Conservation (phyloP, 2,797 vertebrate genomes). For the Gambelia wislizenii region DNA sequence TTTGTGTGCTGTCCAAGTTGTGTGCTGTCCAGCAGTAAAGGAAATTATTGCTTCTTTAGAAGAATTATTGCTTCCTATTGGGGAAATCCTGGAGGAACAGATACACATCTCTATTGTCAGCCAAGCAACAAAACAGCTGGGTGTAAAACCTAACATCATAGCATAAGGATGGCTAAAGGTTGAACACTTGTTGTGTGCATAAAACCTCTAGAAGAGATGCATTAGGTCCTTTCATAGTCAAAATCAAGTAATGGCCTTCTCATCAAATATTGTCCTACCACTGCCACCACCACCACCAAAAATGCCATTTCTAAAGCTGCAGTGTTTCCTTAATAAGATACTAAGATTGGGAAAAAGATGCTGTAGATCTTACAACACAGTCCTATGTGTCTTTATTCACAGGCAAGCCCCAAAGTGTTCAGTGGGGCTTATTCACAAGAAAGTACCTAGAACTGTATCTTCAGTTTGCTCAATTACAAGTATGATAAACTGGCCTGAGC, state of each 20-base stretch:
- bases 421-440: not conserved
- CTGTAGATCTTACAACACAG: not conserved
- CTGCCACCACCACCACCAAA: no score
- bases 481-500: no score
- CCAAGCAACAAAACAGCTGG: slow-evolving; percentile 36
- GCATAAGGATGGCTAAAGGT: not conserved
- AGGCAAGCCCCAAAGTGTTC: not conserved
- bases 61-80: slow-evolving; percentile 37
- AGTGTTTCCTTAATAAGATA: not conserved
- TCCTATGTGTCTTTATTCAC: not conserved
- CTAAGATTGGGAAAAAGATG: not conserved
- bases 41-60: slow-evolving; percentile 27
- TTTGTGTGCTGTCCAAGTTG: slow-evolving; percentile 22
- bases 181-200: not conserved
- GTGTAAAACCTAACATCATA: not conserved
- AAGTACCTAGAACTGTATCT: not conserved
- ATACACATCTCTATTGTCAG: slow-evolving; percentile 17
- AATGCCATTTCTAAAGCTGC: not conserved
- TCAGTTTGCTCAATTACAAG: no score
- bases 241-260: not conserved
- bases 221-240: no score
- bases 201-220: not conserved
- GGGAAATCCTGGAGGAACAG: slow-evolving; percentile 48
- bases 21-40: slow-evolving; percentile 29
- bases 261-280: not conserved